Evolutionary conservation across 1,140 invertebrate species (phyloP).

Genomic region (Drosophila gunungcola): DNA sequence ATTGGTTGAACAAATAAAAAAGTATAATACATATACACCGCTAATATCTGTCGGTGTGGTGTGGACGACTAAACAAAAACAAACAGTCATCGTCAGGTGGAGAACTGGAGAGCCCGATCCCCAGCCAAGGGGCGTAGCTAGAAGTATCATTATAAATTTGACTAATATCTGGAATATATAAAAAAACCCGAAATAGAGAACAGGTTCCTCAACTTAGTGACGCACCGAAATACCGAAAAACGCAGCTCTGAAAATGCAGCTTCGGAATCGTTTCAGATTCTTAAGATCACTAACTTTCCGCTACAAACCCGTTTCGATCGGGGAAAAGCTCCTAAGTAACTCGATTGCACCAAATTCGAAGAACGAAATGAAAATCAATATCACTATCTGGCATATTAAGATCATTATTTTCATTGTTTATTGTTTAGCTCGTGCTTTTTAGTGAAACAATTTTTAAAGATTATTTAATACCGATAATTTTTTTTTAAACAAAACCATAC

Average conservation of each 20-base stretch:
- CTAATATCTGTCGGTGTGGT: constrained; percentile 1
- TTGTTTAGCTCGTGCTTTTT: too few species aligned
- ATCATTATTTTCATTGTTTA: too few species aligned
- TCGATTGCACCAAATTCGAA: too few species aligned
- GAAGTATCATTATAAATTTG: constrained; percentile 42
- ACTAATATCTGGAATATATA: constrained; percentile 42
- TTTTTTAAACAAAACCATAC: too few species aligned
- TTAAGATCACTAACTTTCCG: constrained; percentile 14
- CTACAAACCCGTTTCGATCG: constrained; percentile 17
- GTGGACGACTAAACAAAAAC: constrained; percentile 48
- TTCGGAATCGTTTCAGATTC: constrained; percentile 14
- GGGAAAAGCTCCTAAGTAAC: not conserved
- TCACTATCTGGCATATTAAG: too few species aligned
- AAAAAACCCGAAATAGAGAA: constrained; percentile 39
- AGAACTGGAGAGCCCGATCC: constrained; percentile 9
- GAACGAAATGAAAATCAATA: too few species aligned
- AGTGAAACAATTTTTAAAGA: too few species aligned
- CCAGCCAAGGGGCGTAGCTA: constrained; percentile 7
- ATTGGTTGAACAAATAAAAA: constrained; percentile 54
- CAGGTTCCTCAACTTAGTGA: constrained; percentile 32
- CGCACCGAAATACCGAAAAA: constrained; percentile 37
- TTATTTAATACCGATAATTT: too few species aligned
- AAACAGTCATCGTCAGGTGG: constrained; percentile 56
- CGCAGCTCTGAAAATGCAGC: constrained; percentile 27
- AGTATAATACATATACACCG: constrained; percentile 17